Evolutionary conservation across 2,797 vertebrate genomes (phyloP), one percentile per base, ranked within the genome.

Genomic region (Halcyon chelicuti): DNA sequence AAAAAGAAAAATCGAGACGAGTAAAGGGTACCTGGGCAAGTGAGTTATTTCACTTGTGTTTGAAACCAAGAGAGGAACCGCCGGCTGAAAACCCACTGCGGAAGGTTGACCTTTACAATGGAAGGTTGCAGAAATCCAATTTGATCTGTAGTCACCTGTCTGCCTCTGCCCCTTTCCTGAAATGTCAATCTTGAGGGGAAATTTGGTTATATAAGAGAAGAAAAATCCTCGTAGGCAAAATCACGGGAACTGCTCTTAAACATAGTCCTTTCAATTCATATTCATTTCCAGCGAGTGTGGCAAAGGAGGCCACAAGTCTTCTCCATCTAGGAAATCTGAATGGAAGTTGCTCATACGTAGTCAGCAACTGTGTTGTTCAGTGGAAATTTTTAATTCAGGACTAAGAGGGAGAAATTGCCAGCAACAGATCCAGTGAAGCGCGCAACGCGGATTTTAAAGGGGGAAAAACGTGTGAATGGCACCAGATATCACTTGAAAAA

Each of bases 71-170:
- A 71, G 21, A 12, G 89, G 72, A 85, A 90, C 58, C 12, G 19
- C 63, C 12, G 21, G 77, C 73, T 93, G 60, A 97, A 98, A 97
- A 87, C 95, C 63, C 44, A 66, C 29, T 77, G 40, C 2, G 8
- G 51, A 95, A 65, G 47, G 57, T 83, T 98, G 98, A 98, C 98
- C 98, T 98, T 98, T 98, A 97, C 90, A 97, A 81, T 57, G 86
- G 96, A 97, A 98, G 96, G 96, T 76, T 97, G 93, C 94, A 96
- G 94, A 98, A 98, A 98, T 97, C 94, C 93, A 96, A 97, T 98
- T 97, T 98, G 97, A 98, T 98, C 95, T 97, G 96, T 94, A 94
- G 93, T 97, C 97, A 98, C 97, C 97, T 98, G 95, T 95, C 96
- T 97, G 96, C 96, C 90, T 97, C 93, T 83, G 86, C 71, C 95